Evolutionary conservation across 1,140 invertebrate genomes (phyloP), one percentile per base, ranked within the genome.

Genomic region (Tetramorium alpestre): DNA sequence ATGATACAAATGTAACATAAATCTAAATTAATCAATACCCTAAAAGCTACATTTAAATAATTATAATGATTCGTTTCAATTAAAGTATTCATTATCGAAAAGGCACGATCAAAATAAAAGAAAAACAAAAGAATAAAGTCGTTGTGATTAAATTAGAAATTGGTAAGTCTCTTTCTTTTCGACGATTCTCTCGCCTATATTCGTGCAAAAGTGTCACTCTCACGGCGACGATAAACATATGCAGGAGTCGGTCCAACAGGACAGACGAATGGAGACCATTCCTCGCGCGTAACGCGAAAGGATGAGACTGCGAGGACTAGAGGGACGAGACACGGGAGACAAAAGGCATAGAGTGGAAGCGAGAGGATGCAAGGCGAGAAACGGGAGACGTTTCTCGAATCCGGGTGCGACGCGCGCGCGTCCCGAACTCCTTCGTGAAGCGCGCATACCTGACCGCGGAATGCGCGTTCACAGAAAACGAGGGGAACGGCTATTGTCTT

Each of bases 401-500:
- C 72, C 47, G 85, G 84, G 80, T 87, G 86, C 91, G 90, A 89
- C 67, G 73, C 62, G 76, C 80, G 82, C 76, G 72, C 82, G 87
- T 86, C 56, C 44, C 56, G 86, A 58, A 10, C 51, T 77, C 51
- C 85, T 47, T 90, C 86, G 86, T 85, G 86, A 90, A 44, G 86
- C 82, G 87, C 80, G 89, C 91, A 93, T 92, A 92, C 91, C 89
- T 86, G 77, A 33, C 78, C 88, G 89, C 87, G 92, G 93, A 93
- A 93, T 93, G 92, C 89, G 86, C 91, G 88, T 92, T 88, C 90
- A 85, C 89, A 90, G 91, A 91, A 91, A 91, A 92, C 87, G 92
- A 92, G 92, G 87, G 90, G 92, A 92, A 93, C 91, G 89, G 90
- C 94, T 93, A 94, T 94, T 94, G 94, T 94, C 94, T 94, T 94